Percentiles rank a stretch among this genome's conserved stretches.
These are phyloP conservation scores for Manis javanica DNA, from an alignment of 2,797 vertebrate genomes.

Conservation along the genomic window DNA sequence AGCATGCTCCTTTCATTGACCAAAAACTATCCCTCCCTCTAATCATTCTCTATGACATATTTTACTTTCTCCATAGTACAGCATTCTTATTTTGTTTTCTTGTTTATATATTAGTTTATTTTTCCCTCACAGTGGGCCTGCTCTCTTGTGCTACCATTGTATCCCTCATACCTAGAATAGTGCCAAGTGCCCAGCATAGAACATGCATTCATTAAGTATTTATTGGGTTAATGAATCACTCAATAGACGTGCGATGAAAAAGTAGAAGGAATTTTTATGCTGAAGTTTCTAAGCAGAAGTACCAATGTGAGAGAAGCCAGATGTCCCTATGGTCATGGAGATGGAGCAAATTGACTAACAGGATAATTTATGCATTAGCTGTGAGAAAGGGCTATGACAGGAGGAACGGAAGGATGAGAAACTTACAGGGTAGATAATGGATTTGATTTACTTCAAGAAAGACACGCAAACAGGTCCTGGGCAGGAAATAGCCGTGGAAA, in stretches of 20 bases:
- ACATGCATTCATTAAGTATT: neutral
- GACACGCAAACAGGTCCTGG: neutral
- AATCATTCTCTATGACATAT: neutral
- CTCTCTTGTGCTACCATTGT: neutral
- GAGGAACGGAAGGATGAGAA: neutral
- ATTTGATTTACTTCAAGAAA: neutral
- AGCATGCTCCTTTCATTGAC: neutral
- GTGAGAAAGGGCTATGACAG: neutral
- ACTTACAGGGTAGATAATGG: neutral
- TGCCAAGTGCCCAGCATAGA: neutral
- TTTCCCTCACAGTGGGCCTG: neutral
- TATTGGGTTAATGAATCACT: neutral
- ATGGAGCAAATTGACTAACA: neutral
- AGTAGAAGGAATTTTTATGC: neutral
- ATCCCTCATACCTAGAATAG: neutral
- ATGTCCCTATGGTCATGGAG: neutral
- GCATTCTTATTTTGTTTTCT: neutral
- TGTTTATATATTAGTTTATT: neutral
- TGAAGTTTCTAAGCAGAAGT: neutral
- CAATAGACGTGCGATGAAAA: neutral
- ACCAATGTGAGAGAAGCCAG: neutral
- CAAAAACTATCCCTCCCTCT: neutral
- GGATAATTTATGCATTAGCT: neutral
- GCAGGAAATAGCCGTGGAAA: neutral
- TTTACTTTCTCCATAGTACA: neutral